phyloP scores from a whole-genome alignment of 2,113 vertebrate species.

The Syrrhaptes paradoxus region DNA sequence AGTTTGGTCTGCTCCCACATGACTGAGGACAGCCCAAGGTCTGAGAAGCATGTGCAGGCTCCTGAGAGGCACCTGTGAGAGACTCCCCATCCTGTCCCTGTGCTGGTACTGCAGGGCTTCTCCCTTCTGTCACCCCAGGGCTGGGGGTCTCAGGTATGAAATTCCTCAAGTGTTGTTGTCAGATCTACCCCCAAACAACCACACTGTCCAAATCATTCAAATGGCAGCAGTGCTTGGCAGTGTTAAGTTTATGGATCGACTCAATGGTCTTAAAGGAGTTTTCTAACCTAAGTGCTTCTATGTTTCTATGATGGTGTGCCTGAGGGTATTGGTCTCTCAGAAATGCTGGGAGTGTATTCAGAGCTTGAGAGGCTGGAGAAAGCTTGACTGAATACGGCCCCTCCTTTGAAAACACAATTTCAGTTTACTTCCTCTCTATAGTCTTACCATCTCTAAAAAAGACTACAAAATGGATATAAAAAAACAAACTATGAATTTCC shows the following conservation, averaged over 20 bases:
- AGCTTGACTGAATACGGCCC: background rate
- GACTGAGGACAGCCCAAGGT: background rate
- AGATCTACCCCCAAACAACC: background rate
- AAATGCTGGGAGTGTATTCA: background rate
- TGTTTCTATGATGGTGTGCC: background rate
- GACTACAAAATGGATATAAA: background rate
- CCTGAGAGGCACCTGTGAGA: background rate
- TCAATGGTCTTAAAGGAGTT: background rate
- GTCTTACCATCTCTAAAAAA: background rate
- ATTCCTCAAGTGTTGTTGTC: background rate
- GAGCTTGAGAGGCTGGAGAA: background rate
- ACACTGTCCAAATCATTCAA: background rate
- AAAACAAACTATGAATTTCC: background rate
- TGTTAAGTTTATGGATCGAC: background rate
- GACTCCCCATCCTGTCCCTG: background rate
- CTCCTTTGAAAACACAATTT: background rate
- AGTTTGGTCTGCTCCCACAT: background rate
- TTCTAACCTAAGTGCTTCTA: background rate
- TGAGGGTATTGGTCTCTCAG: background rate
- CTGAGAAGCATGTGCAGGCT: background rate
- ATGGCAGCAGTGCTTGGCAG: background rate
- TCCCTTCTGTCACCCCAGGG: accelerated
- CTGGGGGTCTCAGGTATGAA: background rate
- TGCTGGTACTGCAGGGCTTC: accelerated
- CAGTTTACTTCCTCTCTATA: background rate